Evolutionary conservation across 1,140 invertebrate genomes (phyloP).

Genomic region (Camponotus vicinus): DNA sequence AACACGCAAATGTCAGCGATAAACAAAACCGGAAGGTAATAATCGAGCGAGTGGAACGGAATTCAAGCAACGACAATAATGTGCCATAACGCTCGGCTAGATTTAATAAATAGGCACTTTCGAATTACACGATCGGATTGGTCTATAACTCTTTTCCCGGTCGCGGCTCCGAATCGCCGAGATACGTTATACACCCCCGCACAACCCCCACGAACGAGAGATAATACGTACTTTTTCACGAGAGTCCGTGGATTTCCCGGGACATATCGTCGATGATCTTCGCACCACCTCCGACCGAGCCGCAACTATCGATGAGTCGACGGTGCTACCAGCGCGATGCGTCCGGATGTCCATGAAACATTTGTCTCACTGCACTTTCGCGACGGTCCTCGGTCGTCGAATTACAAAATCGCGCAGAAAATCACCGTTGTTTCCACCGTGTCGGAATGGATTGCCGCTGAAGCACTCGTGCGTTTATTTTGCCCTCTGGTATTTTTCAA

Average conservation of each 20-base stretch:
- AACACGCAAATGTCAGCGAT: neutral
- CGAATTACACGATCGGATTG: constrained; percentile 52
- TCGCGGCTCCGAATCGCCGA: constrained; percentile 64
- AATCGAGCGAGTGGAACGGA: constrained; percentile 3
- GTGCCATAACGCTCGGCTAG: constrained; percentile 42
- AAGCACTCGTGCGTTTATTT: constrained; percentile 43
- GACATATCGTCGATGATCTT: constrained; percentile 73
- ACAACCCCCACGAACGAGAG: neutral
- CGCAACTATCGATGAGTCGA: constrained; percentile 56
- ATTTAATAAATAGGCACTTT: constrained; percentile 57
- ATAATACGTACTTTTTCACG: constrained; percentile 77
- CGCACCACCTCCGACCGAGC: constrained; percentile 66
- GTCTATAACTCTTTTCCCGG: constrained; percentile 66
- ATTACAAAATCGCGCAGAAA: constrained; percentile 53
- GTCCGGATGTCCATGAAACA: constrained; percentile 73
- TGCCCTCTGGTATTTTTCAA: constrained; percentile 28
- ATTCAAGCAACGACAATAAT: constrained; percentile 10
- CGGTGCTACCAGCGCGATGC: constrained; percentile 63
- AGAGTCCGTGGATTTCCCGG: constrained; percentile 69
- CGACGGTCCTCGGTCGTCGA: constrained; percentile 2
- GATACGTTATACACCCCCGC: constrained; percentile 65
- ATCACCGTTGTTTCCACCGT: constrained; percentile 63
- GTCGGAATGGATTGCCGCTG: constrained; percentile 36
- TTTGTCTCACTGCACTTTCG: constrained; percentile 75
- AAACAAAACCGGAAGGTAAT: neutral